phyloP scores from a whole-genome alignment of 2,113 vertebrate genomes.

The Peromyscus polionotus region DNA sequence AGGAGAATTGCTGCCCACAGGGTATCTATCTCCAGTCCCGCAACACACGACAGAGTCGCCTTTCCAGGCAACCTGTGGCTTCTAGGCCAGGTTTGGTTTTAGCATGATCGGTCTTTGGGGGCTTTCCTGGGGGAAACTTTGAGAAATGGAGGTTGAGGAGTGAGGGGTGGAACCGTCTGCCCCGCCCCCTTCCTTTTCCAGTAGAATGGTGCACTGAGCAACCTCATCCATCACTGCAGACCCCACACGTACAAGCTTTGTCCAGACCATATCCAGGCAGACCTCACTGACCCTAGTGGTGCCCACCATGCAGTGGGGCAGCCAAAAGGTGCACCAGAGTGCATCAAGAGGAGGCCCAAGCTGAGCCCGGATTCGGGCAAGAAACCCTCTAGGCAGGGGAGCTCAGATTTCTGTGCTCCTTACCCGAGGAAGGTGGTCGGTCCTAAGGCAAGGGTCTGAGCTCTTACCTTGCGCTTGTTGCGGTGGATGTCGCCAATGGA shows the following conservation, averaged over 20 bases:
- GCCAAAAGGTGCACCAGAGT: neutral
- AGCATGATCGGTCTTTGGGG: neutral
- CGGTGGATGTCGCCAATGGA: constrained; percentile 98
- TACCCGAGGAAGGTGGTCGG: neutral
- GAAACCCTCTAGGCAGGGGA: neutral
- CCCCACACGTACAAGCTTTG: neutral
- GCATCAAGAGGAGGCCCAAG: neutral
- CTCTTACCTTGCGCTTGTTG: constrained; percentile 94
- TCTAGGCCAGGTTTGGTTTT: neutral
- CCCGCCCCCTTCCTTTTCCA: neutral
- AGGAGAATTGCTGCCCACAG: neutral
- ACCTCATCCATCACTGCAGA: neutral
- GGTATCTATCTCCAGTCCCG: neutral
- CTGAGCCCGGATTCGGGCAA: neutral
- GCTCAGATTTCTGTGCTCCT: neutral
- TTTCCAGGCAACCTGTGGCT: neutral
- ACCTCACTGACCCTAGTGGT: too few relatives aligned
- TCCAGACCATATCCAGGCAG: neutral
- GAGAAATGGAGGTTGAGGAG: neutral
- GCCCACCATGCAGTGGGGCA: neutral
- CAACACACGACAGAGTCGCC: neutral
- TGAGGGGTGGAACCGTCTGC: neutral
- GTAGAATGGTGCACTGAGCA: neutral
- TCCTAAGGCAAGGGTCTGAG: neutral
- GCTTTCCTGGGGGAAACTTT: neutral